Evolutionary conservation across 2,797 vertebrate genomes (phyloP).

Genomic region (Echeneis naucrates): DNA sequence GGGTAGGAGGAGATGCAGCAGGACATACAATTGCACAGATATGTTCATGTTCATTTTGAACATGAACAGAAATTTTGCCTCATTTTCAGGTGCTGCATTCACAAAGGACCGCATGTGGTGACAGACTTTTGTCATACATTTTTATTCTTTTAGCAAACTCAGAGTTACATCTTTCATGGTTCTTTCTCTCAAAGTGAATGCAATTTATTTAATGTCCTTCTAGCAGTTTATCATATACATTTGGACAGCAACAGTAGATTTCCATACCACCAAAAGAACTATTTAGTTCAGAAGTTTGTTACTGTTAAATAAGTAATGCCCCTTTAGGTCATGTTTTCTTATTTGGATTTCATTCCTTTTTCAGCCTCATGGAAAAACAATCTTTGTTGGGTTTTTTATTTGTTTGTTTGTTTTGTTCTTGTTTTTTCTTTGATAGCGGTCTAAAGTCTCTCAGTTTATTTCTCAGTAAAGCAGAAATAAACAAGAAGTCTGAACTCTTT

Average conservation of each 20-base stretch:
- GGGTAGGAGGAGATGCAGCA: too few species aligned
- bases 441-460: not conserved
- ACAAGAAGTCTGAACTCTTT: not conserved
- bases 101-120: too few species aligned
- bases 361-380: not conserved
- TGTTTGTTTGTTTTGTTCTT: too few species aligned
- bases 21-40: too few species aligned
- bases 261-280: not conserved
- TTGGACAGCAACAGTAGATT: not conserved
- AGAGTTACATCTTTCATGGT: too few species aligned
- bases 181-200: not conserved
- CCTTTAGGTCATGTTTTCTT: not conserved
- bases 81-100: too few species aligned
- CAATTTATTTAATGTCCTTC: not conserved
- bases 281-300: not conserved
- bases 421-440: not conserved
- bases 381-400: too few species aligned
- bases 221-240: not conserved
- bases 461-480: not conserved
- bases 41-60: too few species aligned
- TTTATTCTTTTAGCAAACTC: too few species aligned
- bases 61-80: too few species aligned
- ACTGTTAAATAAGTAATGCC: not conserved
- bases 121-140: too few species aligned
- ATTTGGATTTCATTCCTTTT: not conserved